Conservation (phyloP, 2,888 invertebrate genomes). For the Lasioglossum figueresi region DNA sequence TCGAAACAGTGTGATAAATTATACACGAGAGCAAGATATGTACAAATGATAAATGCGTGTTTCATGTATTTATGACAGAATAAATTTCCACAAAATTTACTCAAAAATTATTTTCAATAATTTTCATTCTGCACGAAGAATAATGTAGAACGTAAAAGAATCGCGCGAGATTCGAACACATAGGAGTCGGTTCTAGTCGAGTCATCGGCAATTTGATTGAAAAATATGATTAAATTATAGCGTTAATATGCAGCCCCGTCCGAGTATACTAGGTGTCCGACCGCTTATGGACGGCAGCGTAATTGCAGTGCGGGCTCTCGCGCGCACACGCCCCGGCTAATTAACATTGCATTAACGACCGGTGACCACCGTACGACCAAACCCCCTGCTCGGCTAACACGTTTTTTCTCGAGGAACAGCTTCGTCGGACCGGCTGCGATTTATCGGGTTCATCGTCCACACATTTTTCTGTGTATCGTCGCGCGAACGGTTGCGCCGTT, state of each 20-base stretch:
- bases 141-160: background rate
- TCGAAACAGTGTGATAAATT: background rate
- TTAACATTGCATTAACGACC: conserved; percentile 47
- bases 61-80: background rate
- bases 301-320: conserved; percentile 12
- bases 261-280: background rate
- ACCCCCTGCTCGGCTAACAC: background rate
- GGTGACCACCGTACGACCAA: background rate
- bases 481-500: background rate
- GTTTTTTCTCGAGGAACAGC: background rate
- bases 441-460: conserved; percentile 37
- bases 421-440: conserved; percentile 10
- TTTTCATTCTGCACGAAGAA: background rate
- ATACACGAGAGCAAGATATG: background rate
- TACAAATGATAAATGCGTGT: background rate
- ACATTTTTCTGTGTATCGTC: conserved; percentile 36
- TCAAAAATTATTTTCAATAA: background rate
- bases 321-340: background rate
- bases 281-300: background rate
- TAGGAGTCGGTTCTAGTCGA: background rate
- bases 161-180: background rate
- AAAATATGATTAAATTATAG: background rate
- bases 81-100: background rate
- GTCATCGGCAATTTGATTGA: background rate
- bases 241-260: background rate